Base-by-base conservation (phyloP, 1,140 invertebrate species). In the Papilio helenus region DNA sequence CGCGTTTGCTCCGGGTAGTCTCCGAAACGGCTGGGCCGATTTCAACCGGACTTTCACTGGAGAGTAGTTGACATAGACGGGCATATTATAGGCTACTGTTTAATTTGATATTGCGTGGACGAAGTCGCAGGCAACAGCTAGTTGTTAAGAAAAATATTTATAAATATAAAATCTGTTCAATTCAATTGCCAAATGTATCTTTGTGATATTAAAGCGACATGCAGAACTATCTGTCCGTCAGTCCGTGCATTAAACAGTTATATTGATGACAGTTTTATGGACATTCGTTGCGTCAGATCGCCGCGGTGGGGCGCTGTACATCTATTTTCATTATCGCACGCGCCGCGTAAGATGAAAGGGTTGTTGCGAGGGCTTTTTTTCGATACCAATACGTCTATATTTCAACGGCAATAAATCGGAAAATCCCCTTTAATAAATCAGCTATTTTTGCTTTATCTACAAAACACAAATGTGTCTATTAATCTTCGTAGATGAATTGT, bases 211-310 rank as follows among this genome's bases (percentile, higher is more conserved):
- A 49, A 72, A 76, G 58, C 65, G 79, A 82, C 76, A 61, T n/a
- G 58, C 76, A 77, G 23, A 86, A 82, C 80, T 77, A 84, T 88
- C 82, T 83, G 85, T 88, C 87, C 83, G 82, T 87, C 83, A 82
- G 82, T 83, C 81, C 79, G 65, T 82, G 87, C 87, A 88, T 89
- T 87, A 86, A 84, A 84, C 82, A 88, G 87, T 88, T 89, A 87
- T 84, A 89, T 88, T 77, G 87, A 79, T 85, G 90, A 91, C 90
- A 89, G 86, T 86, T 91, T 91, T 91, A 90, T 88, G 88, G 82
- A 76, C 77, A 82, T 83, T 83, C 84, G 80, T 76, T 86, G 85
- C 86, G 87, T 84, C 79, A 84, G 82, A 84, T 79, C 85, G 79
- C 79, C 80, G 80, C 49, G 76, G 80, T 79, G 79, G 39, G 79